Conservation (phyloP, 2,113 vertebrate genomes). For the Solenodon paradoxus region DNA sequence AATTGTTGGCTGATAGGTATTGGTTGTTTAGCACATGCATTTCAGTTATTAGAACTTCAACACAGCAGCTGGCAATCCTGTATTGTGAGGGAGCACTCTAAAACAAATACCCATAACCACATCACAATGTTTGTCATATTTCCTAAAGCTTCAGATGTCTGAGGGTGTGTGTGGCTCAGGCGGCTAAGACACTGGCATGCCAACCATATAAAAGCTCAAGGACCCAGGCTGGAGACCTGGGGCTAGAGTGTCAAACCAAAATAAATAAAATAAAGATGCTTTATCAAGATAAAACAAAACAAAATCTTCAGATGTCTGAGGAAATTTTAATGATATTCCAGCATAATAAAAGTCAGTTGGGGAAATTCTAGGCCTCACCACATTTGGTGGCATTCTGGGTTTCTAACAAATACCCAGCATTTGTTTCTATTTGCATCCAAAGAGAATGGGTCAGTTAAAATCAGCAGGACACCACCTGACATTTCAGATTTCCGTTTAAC, state of each 20-base stretch:
- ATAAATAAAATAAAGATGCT: too few relatives aligned
- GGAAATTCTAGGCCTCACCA: constrained; percentile 14
- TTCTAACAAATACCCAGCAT: neutral
- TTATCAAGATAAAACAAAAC: too few relatives aligned
- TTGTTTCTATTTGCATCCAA: constrained; percentile 29
- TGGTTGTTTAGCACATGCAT: neutral
- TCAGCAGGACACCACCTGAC: neutral
- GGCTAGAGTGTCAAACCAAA: too few relatives aligned
- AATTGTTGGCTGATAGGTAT: neutral
- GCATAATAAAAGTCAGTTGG: neutral
- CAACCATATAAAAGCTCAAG: too few relatives aligned
- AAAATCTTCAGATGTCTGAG: constrained; percentile 19
- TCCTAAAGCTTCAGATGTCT: constrained; percentile 29
- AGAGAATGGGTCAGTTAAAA: neutral
- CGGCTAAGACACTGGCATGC: too few relatives aligned
- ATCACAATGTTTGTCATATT: neutral
- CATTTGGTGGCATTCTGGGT: neutral
- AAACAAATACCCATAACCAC: neutral
- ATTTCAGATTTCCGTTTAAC: neutral
- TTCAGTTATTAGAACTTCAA: neutral
- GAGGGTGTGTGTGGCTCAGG: too few relatives aligned
- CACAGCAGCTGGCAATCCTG: neutral
- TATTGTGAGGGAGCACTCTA: neutral
- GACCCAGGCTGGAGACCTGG: too few relatives aligned
- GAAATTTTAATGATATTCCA: constrained; percentile 17